These are phyloP conservation scores for Bombus soroeensis DNA, from an alignment of 1,140 invertebrate genomes.

Conservation along the genomic window DNA sequence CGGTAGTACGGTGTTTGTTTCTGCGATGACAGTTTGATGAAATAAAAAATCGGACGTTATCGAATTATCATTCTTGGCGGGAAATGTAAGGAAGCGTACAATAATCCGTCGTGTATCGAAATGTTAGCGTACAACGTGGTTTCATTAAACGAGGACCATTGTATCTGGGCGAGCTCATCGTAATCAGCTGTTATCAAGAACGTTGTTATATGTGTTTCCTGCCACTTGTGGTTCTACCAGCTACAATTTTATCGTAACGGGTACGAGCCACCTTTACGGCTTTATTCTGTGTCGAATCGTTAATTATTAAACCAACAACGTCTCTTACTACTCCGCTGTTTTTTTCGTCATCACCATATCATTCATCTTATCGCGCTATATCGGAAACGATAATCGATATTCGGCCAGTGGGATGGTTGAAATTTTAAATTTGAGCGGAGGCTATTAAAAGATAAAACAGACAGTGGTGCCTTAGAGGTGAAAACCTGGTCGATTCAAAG, in stretches of 20 bases:
- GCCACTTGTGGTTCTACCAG: slow-evolving; percentile 44
- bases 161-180: slow-evolving; percentile 48
- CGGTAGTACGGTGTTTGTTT: neutral
- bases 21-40: neutral
- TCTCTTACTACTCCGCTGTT: neutral
- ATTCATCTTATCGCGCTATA: slow-evolving; percentile 25
- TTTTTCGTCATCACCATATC: neutral
- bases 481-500: slow-evolving; percentile 33
- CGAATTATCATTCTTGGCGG: slow-evolving; percentile 42
- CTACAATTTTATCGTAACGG: slow-evolving; percentile 43
- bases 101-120: neutral
- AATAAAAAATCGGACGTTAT: neutral
- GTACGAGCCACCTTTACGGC: slow-evolving; percentile 45
- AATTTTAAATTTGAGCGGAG: slow-evolving; percentile 30
- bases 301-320: neutral
- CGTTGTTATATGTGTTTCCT: slow-evolving; percentile 47
- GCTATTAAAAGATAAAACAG: slow-evolving; percentile 33
- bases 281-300: slow-evolving; percentile 19
- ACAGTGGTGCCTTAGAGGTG: neutral
- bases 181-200: slow-evolving; percentile 69
- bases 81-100: neutral
- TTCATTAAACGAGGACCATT: slow-evolving; percentile 33
- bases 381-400: slow-evolving; percentile 48
- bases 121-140: slow-evolving; percentile 21
- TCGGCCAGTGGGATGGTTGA: neutral